Percentiles rank a stretch among this genome's conserved stretches.
These are phyloP conservation scores for Malurus cyaneus DNA, from an alignment of 2,113 vertebrate genomes.

Conservation along the genomic window DNA sequence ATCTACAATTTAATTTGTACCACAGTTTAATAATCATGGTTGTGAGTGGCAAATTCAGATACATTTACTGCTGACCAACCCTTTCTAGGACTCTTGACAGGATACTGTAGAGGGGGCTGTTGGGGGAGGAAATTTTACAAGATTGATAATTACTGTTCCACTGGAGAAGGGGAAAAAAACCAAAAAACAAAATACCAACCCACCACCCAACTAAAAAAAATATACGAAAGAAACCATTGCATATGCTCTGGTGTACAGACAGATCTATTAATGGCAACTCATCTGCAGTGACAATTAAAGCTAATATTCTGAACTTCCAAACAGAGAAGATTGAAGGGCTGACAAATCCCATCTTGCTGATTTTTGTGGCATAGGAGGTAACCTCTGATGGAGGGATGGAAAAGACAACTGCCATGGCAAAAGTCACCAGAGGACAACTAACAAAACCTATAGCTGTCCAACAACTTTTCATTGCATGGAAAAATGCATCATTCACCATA, in stretches of 20 bases:
- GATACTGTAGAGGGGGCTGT: not conserved
- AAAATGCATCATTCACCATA: not conserved
- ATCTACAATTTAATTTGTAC: not conserved
- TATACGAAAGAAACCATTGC: not conserved
- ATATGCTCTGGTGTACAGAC: not conserved
- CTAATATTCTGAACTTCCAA: not conserved
- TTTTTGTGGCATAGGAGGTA: accelerated
- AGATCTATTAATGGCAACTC: not conserved
- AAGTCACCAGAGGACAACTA: not conserved
- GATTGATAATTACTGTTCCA: not conserved
- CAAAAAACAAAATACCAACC: not conserved
- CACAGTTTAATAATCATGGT: not conserved
- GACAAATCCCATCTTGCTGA: not conserved
- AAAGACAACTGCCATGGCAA: not conserved
- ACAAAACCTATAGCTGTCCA: not conserved
- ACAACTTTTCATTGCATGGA: not conserved
- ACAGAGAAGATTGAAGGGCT: not conserved
- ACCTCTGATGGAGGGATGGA: not conserved
- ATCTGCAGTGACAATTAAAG: not conserved
- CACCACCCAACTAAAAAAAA: not conserved
- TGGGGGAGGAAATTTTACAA: accelerated
- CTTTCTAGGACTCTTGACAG: not conserved
- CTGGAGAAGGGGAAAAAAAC: too few species aligned
- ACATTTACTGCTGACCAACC: not conserved
- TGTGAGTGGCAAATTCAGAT: not conserved